Conservation (phyloP, 1,140 invertebrate species). For the Leguminivora glycinivorella region DNA sequence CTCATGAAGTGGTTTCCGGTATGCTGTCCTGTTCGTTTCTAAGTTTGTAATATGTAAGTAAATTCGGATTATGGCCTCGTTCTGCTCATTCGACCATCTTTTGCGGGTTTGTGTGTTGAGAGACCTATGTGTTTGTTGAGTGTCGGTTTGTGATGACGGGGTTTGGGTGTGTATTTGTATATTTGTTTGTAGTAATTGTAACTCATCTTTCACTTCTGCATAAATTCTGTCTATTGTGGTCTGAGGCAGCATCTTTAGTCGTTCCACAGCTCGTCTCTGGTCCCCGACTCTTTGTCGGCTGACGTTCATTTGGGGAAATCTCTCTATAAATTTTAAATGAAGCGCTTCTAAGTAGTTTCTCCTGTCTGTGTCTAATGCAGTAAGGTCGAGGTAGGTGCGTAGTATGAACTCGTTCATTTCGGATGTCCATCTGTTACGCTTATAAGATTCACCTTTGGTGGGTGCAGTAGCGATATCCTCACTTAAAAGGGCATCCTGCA, state of each 20-base stretch:
- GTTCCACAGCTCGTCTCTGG: background rate
- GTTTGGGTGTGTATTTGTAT: no score
- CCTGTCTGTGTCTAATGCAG: background rate
- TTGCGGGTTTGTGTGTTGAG: background rate
- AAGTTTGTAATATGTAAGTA: background rate
- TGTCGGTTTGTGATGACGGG: no score
- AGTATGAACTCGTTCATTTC: slow-evolving; percentile 27
- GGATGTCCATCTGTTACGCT: slow-evolving; percentile 9
- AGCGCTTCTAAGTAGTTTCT: background rate
- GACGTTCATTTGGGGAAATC: background rate
- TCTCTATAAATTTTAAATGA: slow-evolving; percentile 15
- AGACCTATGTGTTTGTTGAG: no score
- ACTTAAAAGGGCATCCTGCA: background rate
- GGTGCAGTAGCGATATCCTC: background rate
- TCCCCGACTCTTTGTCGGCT: slow-evolving; percentile 23
- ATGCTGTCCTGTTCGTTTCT: slow-evolving; percentile 4
- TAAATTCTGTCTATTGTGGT: slow-evolving; percentile 10
- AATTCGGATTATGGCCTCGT: background rate
- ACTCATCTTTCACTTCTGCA: background rate
- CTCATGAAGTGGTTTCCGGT: background rate
- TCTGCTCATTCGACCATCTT: background rate
- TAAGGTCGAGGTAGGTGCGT: slow-evolving; percentile 7
- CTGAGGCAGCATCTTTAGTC: background rate
- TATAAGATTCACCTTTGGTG: slow-evolving; percentile 4
- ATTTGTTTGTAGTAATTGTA: background rate